A percentile compares a stretch with the other conserved stretches of the same genome.
Conservation (phyloP, 2,888 invertebrate species). For the Colletes collaris region DNA sequence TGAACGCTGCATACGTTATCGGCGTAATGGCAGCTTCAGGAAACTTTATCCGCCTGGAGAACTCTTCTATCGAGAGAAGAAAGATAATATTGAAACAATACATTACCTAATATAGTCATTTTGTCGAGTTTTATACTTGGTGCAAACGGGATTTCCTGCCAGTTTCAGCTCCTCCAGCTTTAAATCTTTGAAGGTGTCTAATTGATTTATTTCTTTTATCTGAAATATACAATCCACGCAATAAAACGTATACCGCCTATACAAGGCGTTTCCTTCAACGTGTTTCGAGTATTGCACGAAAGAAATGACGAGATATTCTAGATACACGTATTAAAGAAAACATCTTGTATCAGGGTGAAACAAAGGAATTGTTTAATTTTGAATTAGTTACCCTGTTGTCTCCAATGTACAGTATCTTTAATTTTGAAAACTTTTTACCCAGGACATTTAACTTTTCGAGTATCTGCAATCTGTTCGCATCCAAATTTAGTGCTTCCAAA, state of each 20-base stretch:
- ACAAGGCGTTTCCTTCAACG: too few relatives aligned
- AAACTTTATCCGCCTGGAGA: constrained; percentile 22
- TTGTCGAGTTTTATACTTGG: constrained; percentile 89
- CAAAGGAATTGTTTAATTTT: not conserved
- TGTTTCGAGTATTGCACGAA: too few relatives aligned
- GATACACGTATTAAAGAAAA: too few relatives aligned
- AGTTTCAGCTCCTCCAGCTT: constrained; percentile 90
- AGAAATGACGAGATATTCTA: too few relatives aligned
- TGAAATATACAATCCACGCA: constrained; percentile 73
- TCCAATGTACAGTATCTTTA: constrained; percentile 91
- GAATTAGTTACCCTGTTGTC: constrained; percentile 88
- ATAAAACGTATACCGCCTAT: not conserved
- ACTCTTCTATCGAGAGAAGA: constrained; percentile 28
- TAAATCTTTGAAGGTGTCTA: constrained; percentile 89
- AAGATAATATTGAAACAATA: constrained; percentile 45
- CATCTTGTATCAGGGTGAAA: too few relatives aligned
- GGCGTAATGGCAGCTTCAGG: not conserved
- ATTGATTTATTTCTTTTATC: constrained; percentile 87
- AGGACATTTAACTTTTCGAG: constrained; percentile 88
- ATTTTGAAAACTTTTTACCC: constrained; percentile 87
- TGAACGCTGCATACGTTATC: constrained; percentile 12
- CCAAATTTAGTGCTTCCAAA: constrained; percentile 91
- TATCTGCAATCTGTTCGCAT: constrained; percentile 89
- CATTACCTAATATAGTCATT: constrained; percentile 92
- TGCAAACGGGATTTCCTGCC: constrained; percentile 92